These are phyloP conservation scores for Ceyx erithaca DNA, from an alignment of 2,797 vertebrate genomes.

Conservation along the genomic window DNA sequence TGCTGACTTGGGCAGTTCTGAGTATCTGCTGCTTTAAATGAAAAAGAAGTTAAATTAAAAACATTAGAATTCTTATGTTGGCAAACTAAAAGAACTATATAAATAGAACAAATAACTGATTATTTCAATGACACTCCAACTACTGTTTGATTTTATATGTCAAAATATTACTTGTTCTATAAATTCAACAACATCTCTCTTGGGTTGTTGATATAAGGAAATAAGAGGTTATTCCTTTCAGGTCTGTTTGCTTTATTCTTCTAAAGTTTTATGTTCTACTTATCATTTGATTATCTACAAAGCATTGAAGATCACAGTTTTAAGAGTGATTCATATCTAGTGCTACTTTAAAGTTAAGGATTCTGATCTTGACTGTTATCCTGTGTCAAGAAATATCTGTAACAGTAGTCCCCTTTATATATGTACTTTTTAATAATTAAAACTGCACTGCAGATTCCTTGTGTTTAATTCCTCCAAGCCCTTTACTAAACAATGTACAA, in stretches of 20 bases:
- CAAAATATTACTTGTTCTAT: not conserved
- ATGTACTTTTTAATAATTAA: not conserved
- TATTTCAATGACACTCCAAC: not conserved
- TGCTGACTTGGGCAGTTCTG: conserved; percentile 51
- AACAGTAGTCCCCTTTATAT: not conserved
- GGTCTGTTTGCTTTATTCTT: not conserved
- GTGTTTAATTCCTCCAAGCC: not conserved
- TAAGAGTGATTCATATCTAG: not conserved
- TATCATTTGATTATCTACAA: not conserved
- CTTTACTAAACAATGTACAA: not conserved
- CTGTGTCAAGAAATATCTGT: not conserved
- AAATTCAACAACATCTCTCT: not conserved
- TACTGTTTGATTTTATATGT: not conserved
- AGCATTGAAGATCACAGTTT: not conserved
- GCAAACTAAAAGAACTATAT: not conserved
- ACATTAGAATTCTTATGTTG: conserved; percentile 29
- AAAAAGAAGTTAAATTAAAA: conserved; percentile 60
- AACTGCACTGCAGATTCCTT: not conserved
- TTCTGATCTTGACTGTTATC: not conserved
- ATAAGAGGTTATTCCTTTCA: not conserved
- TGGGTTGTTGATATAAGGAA: not conserved
- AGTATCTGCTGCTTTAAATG: conserved; percentile 62
- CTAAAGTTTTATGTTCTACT: not conserved
- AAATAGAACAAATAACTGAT: conserved; percentile 16
- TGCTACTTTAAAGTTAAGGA: not conserved